Evolutionary conservation across 1,140 invertebrate species (phyloP).

Genomic region (Drosophila sturtevanti): DNA sequence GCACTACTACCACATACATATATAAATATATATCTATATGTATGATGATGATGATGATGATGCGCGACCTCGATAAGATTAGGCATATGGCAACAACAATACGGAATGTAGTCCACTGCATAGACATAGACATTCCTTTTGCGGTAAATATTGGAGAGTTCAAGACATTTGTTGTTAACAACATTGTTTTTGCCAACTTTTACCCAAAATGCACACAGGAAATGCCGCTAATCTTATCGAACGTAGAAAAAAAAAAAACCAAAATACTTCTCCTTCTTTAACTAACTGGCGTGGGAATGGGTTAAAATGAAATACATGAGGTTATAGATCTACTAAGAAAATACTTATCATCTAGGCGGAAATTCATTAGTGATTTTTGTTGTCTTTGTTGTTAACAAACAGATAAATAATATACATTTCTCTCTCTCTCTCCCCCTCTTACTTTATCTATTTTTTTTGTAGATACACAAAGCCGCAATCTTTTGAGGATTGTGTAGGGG

Average conservation of each 20-base stretch:
- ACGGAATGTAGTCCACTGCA: conserved; percentile 5
- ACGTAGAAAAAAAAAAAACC: conserved; percentile 12
- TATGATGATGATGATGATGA: conserved; percentile 1
- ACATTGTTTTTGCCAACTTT: conserved; percentile 45
- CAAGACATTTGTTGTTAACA: conserved; percentile 33
- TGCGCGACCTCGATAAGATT: conserved; percentile 76
- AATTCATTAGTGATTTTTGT: conserved; percentile 57
- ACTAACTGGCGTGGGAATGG: conserved; percentile 72
- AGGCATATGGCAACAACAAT: conserved; percentile 67
- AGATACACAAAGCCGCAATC: conserved; percentile 98
- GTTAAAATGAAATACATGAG: conserved; percentile 52
- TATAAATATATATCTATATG: neutral
- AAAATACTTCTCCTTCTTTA: neutral
- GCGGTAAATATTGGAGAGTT: conserved; percentile 60
- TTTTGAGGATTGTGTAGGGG: conserved; percentile 98
- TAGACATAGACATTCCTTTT: conserved; percentile 53
- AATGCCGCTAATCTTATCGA: conserved; percentile 75
- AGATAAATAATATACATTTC: conserved; percentile 30
- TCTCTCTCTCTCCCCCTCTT: neutral
- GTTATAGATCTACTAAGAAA: conserved; percentile 14
- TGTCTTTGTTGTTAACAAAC: conserved; percentile 50
- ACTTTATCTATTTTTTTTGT: conserved; percentile 82
- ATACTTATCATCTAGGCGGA: conserved; percentile 43
- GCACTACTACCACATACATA: conserved; percentile 28
- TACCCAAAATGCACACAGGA: conserved; percentile 73